Evolutionary conservation across 1,140 invertebrate species (phyloP).

Genomic region (Galendromus occidentalis): DNA sequence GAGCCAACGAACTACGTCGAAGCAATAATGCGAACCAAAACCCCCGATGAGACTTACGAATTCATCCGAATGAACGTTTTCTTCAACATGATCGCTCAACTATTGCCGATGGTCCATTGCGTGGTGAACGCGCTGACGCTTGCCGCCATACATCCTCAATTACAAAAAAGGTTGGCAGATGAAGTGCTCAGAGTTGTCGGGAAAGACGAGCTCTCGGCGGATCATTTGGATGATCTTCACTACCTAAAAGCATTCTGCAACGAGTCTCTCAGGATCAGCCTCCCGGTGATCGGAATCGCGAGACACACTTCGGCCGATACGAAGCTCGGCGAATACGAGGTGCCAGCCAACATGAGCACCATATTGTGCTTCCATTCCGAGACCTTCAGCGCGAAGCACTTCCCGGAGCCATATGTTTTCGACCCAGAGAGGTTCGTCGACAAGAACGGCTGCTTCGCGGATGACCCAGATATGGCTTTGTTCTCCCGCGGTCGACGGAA

Average conservation of each 20-base stretch:
- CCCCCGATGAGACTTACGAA: background rate
- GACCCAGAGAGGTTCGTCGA: background rate
- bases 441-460: background rate
- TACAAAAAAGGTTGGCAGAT: background rate
- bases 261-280: background rate
- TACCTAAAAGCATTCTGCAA: background rate
- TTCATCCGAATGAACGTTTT: background rate
- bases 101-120: background rate
- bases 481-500: background rate
- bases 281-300: background rate
- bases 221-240: background rate
- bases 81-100: background rate
- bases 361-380: background rate
- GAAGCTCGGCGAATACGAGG: background rate
- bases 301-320: background rate
- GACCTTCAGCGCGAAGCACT: background rate
- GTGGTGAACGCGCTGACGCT: background rate
- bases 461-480: background rate
- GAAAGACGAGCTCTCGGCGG: background rate
- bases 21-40: background rate
- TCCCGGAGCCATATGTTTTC: background rate
- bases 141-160: background rate
- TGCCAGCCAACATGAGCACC: background rate
- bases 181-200: background rate
- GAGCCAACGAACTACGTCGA: background rate